phyloP scores from a whole-genome alignment of 1,140 invertebrate species.

The Drosophila obscura region DNA sequence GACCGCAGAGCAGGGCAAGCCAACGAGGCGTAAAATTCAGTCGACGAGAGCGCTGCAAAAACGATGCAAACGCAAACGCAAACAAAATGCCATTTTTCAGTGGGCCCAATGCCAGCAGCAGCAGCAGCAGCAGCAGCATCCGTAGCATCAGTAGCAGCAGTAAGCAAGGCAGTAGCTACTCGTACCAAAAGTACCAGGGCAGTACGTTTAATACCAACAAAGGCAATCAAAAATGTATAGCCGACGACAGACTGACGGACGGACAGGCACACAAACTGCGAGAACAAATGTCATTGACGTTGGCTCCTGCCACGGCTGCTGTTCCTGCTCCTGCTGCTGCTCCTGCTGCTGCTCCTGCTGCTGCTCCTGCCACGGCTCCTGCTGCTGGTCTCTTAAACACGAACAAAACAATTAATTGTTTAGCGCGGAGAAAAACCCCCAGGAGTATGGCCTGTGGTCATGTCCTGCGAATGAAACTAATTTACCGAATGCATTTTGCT shows the following conservation, averaged over 20 bases:
- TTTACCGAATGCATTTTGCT: constrained; percentile 48
- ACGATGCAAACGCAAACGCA: constrained; percentile 46
- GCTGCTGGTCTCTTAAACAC: constrained; percentile 10
- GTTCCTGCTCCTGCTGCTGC: no score
- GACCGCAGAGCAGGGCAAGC: constrained; percentile 42
- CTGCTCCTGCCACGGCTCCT: neutral
- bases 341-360: neutral
- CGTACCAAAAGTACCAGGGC: neutral
- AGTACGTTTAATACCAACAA: constrained; percentile 25
- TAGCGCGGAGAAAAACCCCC: neutral
- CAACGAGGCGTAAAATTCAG: constrained; percentile 78
- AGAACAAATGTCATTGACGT: constrained; percentile 28
- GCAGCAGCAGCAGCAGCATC: neutral
- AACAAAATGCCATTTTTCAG: constrained; percentile 69
- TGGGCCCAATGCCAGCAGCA: constrained; percentile 6
- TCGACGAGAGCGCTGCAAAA: constrained; percentile 47
- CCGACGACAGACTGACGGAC: constrained; percentile 35
- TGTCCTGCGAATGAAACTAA: constrained; percentile 44
- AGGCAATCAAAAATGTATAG: constrained; percentile 69
- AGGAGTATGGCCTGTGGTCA: neutral
- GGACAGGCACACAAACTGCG: constrained; percentile 16
- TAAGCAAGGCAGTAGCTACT: neutral
- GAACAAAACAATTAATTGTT: constrained; percentile 61
- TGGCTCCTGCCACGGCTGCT: neutral
- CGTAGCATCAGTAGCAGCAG: constrained; percentile 1